Evolutionary conservation across 1,140 invertebrate species (phyloP).

Genomic region (Trichogramma pretiosum): DNA sequence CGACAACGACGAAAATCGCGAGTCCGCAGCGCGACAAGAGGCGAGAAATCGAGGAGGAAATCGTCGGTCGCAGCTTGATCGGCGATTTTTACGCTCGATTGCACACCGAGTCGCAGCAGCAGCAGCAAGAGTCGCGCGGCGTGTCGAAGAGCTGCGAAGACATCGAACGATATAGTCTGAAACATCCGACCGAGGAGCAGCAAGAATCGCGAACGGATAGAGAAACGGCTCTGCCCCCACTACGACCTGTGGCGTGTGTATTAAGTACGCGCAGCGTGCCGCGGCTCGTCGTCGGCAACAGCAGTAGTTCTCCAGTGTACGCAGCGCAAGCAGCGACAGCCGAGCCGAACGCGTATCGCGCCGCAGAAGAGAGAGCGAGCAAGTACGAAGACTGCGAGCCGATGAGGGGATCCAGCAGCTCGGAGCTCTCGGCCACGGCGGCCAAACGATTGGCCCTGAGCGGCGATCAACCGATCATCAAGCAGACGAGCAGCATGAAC

Average conservation of each 20-base stretch:
- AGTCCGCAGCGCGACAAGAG: background rate
- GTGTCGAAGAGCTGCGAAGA: constrained; percentile 37
- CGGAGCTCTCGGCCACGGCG: constrained; percentile 34
- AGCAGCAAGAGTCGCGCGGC: constrained; percentile 31
- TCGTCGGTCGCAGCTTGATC: no score
- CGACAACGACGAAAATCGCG: constrained; percentile 1
- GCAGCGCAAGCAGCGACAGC: constrained; percentile 21
- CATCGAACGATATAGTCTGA: constrained; percentile 34
- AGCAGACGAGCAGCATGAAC: constrained; percentile 12
- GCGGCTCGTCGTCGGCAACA: constrained; percentile 8
- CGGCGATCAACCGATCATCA: constrained; percentile 20
- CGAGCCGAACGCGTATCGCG: constrained; percentile 30
- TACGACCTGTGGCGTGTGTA: no score
- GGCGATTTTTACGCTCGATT: constrained; percentile 20
- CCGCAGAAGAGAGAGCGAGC: constrained; percentile 21
- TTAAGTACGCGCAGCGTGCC: no score
- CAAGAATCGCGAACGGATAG: no score
- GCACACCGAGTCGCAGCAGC: constrained; percentile 9
- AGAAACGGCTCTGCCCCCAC: no score
- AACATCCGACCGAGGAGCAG: no score
- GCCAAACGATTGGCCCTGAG: constrained; percentile 41
- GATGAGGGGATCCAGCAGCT: constrained; percentile 17
- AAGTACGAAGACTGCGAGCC: constrained; percentile 12
- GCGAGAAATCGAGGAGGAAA: constrained; percentile 5
- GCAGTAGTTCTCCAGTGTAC: no score